Base-by-base conservation (phyloP, 2,888 invertebrate genomes). In the Patella pellucida region DNA sequence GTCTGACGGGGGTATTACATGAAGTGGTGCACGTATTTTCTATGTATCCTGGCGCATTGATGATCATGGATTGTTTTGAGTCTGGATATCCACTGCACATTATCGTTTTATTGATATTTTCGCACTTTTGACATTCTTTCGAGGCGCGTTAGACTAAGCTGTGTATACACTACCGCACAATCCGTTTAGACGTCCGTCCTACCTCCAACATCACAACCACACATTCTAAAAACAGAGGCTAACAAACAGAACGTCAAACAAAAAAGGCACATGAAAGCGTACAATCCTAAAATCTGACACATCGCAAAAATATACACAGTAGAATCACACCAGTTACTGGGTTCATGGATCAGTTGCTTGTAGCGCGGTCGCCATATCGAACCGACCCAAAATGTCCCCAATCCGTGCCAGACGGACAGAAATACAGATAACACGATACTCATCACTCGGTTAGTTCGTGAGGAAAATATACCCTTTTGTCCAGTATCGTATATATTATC, bases 371-470 rank as follows among this genome's bases (percentile, higher is more conserved):
- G 94, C 92, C 94, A 94, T 88, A 96, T 95, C 81, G 93, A 92
- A 67, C 95, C 91, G 16, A 94, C 95, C 96, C 96, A 96, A 88
- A 94, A 94, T 91, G 95, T 95, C 23, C 95, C 96, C 81, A 94
- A 92, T 0, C 93, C 93, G 86, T 95, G 95, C 95, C 96, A 96
- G 67, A 92, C 92, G 84, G 94, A 89, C 15, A 96, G 93, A 89
- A 96, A 95, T 72, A 93, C 88, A 62, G 94, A 93, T 27, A 96
- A 92, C 1, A 92, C 91, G 11, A 93, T 91, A 82, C 95, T 94
- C 68, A 94, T 94, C 72, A 94, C 92, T 83, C 91, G 93, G 87
- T 92, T 94, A 79, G 92, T 94, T 86, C 92, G 93, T 3, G 75
- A 56, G 23, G 90, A 87, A 27, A 90, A 85, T 76, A 92, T 81